Evolutionary conservation across 2,888 invertebrate genomes (phyloP).

Genomic region (Ametastegia equiseti): DNA sequence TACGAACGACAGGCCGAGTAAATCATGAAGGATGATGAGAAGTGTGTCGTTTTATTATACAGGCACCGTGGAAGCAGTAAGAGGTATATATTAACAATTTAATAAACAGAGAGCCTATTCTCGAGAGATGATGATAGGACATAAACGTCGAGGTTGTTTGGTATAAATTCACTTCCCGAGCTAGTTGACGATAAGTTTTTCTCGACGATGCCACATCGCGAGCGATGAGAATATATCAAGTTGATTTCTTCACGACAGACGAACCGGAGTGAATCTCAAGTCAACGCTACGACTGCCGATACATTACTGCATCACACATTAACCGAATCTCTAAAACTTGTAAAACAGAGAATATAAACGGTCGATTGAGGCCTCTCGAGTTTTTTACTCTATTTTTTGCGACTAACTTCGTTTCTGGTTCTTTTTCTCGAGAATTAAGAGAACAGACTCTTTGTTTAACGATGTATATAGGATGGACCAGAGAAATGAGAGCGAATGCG

Average conservation of each 20-base stretch:
- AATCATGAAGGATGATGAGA: constrained; percentile 3
- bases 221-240: too few species aligned
- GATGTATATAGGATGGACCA: constrained; percentile 42
- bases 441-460: constrained; percentile 27
- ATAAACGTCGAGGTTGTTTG: neutral
- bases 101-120: constrained; percentile 33
- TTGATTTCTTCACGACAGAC: neutral
- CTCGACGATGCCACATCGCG: too few species aligned
- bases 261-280: neutral
- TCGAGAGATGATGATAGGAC: neutral
- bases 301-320: neutral
- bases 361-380: constrained; percentile 16
- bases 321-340: too few species aligned
- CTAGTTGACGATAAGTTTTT: neutral
- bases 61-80: constrained; percentile 38
- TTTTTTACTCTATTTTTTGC: neutral
- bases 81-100: constrained; percentile 5
- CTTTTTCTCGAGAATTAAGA: neutral
- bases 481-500: constrained; percentile 26
- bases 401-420: too few species aligned
- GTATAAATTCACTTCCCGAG: neutral
- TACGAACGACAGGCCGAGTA: neutral
- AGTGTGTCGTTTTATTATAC: constrained; percentile 35
- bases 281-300: constrained; percentile 2
- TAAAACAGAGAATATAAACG: constrained; percentile 13